Evolutionary conservation across 2,888 invertebrate species (phyloP), one percentile per base, ranked within the genome.

Genomic region (Acanthoscelides obtectus): DNA sequence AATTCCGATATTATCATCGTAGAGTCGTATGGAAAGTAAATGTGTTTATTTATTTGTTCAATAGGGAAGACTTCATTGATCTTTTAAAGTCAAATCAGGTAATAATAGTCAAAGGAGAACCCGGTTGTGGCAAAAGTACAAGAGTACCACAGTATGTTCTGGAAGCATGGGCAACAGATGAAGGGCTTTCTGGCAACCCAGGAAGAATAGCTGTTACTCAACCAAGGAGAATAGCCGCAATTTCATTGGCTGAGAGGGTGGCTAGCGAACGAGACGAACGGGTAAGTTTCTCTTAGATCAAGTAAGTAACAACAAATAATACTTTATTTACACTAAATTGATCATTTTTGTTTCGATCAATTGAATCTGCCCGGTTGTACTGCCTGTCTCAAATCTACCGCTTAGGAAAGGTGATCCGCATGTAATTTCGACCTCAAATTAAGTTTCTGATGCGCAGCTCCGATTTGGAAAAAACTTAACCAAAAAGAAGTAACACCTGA

Each of bases 101-200:
- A 0, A 74, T 89, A 0, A 86, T 93, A 1, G 86, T 93, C 67
- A 90, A 90, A 72, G 93, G 93, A 0, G 90, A 91, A 72, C 91
- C 93, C 0, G 93, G 93, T 0, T 93, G 92, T 81, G 93, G 93
- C 0, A 93, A 93, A 81, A 92, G 92, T 22, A 92, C 92, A 0
- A 88, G 92, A 70, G 89, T 90, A 6, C 93, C 93, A 0, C 90
- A 91, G 66, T 89, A 88, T 77, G 86, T 90, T 66, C 78, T 90
- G 70, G 89, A 90, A 84, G 84, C 78, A 78, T 91, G 82, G 84
- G 84, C 85, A 1, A 77, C 76, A 70, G 78, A 79, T 66, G 73
- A 72, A 20, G 72, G 69, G 22, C 82, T 81, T 0, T 80, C 81
- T 69, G 88, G 88, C 0, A 83, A 86, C 0, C 80, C 84, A 0